A percentile compares a stretch with the other conserved stretches of the same genome.
phyloP scores from a whole-genome alignment of 2,113 vertebrate genomes.

The Peromyscus polionotus region DNA sequence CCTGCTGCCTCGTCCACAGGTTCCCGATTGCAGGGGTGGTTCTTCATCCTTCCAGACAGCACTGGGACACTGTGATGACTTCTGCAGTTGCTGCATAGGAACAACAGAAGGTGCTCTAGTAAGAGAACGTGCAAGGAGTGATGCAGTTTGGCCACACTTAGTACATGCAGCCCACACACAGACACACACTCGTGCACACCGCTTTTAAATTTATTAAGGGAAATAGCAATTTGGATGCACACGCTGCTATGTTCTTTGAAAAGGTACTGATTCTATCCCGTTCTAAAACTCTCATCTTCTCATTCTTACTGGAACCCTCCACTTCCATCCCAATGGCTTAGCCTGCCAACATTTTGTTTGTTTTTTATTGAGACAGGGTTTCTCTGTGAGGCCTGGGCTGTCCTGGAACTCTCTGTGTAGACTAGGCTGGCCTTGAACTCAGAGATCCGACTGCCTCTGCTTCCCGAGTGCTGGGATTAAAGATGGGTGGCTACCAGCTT shows the following conservation, averaged over 20 bases:
- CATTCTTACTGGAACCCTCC: conserved; percentile 38
- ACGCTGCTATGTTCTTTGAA: neutral
- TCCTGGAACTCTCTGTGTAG: neutral
- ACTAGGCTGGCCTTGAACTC: too few relatives aligned
- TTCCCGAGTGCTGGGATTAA: neutral
- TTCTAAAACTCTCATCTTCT: conserved; percentile 5
- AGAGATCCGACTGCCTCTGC: neutral
- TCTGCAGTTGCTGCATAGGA: neutral
- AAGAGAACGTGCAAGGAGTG: neutral
- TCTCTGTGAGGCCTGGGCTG: neutral
- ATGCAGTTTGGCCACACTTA: neutral
- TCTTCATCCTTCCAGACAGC: neutral
- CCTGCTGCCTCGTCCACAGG: neutral
- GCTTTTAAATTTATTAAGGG: neutral
- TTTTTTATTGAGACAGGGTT: neutral
- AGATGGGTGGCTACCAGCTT: conserved; percentile 5
- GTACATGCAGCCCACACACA: neutral
- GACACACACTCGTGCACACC: neutral
- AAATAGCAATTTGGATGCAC: neutral
- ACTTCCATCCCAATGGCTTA: neutral
- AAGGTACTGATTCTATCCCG: neutral
- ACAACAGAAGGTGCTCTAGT: neutral
- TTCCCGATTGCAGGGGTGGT: neutral
- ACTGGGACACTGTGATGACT: neutral
- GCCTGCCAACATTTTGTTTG: conserved; percentile 29